Percentiles rank a stretch among this genome's conserved stretches.
These are phyloP conservation scores for Saiga tatarica DNA, from an alignment of 2,113 vertebrate genomes.

Conservation along the genomic window DNA sequence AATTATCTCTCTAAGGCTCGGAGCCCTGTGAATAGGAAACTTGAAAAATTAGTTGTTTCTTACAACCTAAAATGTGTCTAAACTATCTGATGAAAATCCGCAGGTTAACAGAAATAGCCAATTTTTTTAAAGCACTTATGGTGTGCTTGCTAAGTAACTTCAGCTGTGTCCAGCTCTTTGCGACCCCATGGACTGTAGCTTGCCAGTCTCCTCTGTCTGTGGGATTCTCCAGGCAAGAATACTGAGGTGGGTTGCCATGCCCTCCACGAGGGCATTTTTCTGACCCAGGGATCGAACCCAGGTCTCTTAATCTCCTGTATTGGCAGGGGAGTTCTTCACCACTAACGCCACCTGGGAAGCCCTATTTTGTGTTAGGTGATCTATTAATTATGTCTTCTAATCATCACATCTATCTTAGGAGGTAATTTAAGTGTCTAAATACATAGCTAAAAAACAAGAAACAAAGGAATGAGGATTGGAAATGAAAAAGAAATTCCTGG, in stretches of 20 bases:
- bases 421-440: background rate
- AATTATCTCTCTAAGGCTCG: background rate
- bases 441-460: background rate
- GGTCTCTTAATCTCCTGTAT: background rate
- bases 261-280: background rate
- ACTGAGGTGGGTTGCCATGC: background rate
- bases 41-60: background rate
- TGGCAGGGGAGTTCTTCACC: background rate
- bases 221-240: background rate
- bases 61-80: background rate
- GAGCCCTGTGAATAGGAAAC: background rate
- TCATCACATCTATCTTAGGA: background rate
- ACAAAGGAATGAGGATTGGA: background rate
- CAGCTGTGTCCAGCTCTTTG: background rate
- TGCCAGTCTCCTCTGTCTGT: background rate
- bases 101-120: background rate
- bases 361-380: background rate
- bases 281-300: background rate
- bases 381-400: background rate
- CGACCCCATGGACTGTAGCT: background rate
- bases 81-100: background rate
- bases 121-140: background rate
- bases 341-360: background rate
- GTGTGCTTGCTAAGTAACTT: background rate
- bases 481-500: background rate